These are phyloP conservation scores for Pimephales promelas DNA, from an alignment of 2,113 vertebrate genomes.

Conservation along the genomic window DNA sequence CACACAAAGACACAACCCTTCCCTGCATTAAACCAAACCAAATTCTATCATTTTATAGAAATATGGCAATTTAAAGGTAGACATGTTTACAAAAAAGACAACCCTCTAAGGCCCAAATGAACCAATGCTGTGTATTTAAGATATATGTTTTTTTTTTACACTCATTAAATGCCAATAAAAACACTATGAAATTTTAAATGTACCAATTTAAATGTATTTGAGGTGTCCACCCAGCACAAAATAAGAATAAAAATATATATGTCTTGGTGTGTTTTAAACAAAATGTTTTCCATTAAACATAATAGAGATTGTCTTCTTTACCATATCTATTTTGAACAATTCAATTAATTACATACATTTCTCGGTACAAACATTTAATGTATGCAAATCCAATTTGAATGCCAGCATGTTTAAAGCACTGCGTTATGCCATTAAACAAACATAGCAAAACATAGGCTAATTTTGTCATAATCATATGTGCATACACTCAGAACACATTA, in stretches of 20 bases:
- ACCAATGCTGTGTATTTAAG: neutral
- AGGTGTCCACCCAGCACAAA: neutral
- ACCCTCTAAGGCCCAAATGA: constrained; percentile 31
- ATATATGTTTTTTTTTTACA: neutral
- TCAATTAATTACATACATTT: constrained; percentile 5
- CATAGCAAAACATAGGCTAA: constrained; percentile 10
- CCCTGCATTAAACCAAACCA: constrained; percentile 58
- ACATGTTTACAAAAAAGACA: neutral
- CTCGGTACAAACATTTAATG: constrained; percentile 47
- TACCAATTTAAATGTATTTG: neutral
- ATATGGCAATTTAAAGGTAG: neutral
- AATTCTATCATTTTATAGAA: constrained; percentile 51
- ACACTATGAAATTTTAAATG: neutral
- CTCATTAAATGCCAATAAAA: neutral
- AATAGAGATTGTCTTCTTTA: neutral
- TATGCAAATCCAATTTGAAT: constrained; percentile 49
- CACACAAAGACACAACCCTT: constrained; percentile 65
- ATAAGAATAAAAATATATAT: neutral
- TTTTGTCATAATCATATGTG: neutral
- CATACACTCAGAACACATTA: constrained; percentile 10
- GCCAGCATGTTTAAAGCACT: constrained; percentile 16
- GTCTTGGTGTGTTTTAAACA: neutral
- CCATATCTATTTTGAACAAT: neutral
- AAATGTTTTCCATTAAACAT: neutral
- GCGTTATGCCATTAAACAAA: neutral